A percentile compares a stretch with the other conserved stretches of the same genome.
Evolutionary conservation across 2,797 vertebrate genomes (phyloP).

Genomic region (Cynodonichthys magdalenae): DNA sequence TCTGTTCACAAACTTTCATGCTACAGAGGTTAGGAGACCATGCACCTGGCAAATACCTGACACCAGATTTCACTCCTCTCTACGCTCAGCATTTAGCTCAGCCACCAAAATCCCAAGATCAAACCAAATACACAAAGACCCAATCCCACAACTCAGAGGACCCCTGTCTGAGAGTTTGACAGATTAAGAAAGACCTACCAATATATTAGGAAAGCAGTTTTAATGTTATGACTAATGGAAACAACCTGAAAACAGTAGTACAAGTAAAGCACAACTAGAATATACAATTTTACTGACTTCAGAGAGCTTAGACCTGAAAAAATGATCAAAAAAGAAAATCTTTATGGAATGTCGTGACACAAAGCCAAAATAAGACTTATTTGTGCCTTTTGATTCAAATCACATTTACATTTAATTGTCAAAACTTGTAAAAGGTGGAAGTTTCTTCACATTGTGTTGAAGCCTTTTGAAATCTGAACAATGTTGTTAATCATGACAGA

Average conservation of each 20-base stretch:
- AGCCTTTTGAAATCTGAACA: too few species aligned
- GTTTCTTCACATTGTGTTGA: not conserved
- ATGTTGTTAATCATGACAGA: not conserved
- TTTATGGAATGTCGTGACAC: not conserved
- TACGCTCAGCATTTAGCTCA: not conserved
- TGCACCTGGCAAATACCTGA: too few species aligned
- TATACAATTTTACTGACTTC: not conserved
- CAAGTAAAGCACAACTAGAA: not conserved
- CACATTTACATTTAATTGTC: too few species aligned
- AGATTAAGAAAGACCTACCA: not conserved
- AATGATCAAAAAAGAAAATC: not conserved
- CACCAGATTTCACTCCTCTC: too few species aligned
- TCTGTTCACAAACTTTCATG: too few species aligned
- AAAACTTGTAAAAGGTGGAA: too few species aligned
- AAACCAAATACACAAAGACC: not conserved
- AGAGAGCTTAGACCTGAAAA: not conserved
- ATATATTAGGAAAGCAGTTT: not conserved
- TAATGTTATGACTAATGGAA: not conserved
- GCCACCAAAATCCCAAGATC: not conserved
- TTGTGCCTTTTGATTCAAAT: not conserved
- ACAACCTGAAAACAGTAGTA: not conserved
- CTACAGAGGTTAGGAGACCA: too few species aligned
- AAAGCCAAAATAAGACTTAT: not conserved
- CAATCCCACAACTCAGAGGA: not conserved
- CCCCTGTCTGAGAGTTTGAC: not conserved